Conservation (phyloP, 1,140 invertebrate genomes). For the Arctopsyche grandis region DNA sequence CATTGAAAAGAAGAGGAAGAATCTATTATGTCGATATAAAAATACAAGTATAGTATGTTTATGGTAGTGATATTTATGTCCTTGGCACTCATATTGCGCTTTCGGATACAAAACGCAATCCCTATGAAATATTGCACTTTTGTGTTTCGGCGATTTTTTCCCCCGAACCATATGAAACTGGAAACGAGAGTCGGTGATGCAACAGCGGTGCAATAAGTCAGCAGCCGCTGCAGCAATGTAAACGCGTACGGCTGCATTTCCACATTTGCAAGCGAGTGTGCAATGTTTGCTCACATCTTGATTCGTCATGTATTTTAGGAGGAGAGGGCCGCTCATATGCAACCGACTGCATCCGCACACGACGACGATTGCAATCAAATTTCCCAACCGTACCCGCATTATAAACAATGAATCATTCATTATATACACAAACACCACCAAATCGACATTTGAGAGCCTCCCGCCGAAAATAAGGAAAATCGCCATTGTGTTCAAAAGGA, state of each 20-base stretch:
- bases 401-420: too few species aligned
- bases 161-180: too few species aligned
- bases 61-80: too few species aligned
- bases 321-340: conserved; percentile 13
- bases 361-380: conserved; percentile 7
- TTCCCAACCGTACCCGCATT: not conserved
- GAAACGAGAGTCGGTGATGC: too few species aligned
- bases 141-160: too few species aligned
- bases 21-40: too few species aligned
- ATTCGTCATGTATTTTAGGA: conserved; percentile 27
- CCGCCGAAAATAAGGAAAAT: not conserved
- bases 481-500: not conserved
- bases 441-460: not conserved
- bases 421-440: not conserved
- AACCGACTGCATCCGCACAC: not conserved
- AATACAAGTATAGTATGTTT: too few species aligned
- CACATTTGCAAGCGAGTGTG: not conserved
- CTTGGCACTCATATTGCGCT: too few species aligned
- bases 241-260: not conserved
- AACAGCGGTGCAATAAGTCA: conserved; percentile 3
- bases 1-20: too few species aligned
- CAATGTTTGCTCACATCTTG: conserved; percentile 26
- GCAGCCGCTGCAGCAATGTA: conserved; percentile 8
- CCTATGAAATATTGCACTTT: too few species aligned
- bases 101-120: too few species aligned